Evolutionary conservation across 1,140 invertebrate genomes (phyloP).

Genomic region (Papilio machaon): DNA sequence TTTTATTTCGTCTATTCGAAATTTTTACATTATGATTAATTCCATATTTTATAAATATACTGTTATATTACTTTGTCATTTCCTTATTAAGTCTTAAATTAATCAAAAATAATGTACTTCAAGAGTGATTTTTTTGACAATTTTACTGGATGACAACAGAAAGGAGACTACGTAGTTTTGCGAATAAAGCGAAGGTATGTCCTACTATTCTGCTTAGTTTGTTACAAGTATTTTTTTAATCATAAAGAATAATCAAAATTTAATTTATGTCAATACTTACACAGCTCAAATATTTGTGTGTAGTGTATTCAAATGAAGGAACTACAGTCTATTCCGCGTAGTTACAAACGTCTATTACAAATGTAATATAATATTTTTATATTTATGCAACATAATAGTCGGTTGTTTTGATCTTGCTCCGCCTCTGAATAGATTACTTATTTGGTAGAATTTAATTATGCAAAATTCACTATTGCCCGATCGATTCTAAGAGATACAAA

Average conservation of each 20-base stretch:
- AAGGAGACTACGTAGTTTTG: background rate
- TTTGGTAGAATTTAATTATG: slow-evolving; percentile 33
- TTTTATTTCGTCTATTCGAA: background rate
- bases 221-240: no score
- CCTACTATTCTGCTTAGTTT: no score
- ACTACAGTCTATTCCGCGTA: background rate
- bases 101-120: background rate
- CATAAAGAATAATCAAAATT: no score
- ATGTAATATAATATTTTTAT: background rate
- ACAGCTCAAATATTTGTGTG: background rate
- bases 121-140: background rate
- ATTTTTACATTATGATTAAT: slow-evolving; percentile 13
- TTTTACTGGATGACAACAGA: background rate
- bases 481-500: slow-evolving; percentile 32
- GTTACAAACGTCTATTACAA: background rate
- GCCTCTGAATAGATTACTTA: slow-evolving; percentile 26
- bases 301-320: background rate
- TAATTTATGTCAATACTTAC: background rate
- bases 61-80: background rate
- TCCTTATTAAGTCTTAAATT: background rate
- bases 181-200: no score
- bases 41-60: background rate
- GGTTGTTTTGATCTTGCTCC: slow-evolving; percentile 31
- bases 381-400: background rate
- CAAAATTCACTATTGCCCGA: slow-evolving; percentile 25